Percentiles rank a stretch among this genome's conserved stretches.
phyloP scores from a whole-genome alignment of 2,113 vertebrate species.

The Sciurus niger region DNA sequence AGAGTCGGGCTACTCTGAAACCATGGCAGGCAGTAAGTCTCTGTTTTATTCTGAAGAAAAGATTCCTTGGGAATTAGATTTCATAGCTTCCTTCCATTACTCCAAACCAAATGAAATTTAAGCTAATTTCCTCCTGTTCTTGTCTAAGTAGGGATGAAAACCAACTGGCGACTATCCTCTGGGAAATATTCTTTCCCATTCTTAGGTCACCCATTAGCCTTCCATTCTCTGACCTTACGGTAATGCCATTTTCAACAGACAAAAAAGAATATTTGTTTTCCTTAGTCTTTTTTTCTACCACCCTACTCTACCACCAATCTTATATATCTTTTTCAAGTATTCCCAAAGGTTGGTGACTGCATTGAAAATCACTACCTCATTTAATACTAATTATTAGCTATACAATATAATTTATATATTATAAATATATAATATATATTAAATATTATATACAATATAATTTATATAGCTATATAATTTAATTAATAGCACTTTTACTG shows the following conservation, averaged over 20 bases:
- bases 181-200: slow-evolving; percentile 76
- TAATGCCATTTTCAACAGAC: slow-evolving; percentile 57
- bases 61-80: slow-evolving; percentile 81
- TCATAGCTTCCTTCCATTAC: slow-evolving; percentile 78
- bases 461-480: too few species aligned
- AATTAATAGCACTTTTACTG: slow-evolving; percentile 13
- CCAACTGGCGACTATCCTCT: slow-evolving; percentile 76
- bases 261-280: slow-evolving; percentile 44
- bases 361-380: background rate
- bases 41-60: slow-evolving; percentile 70
- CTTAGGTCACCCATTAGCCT: slow-evolving; percentile 41
- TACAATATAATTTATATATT: too few species aligned
- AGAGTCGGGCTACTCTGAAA: slow-evolving; percentile 7
- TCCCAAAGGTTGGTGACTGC: background rate
- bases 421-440: too few species aligned
- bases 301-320: background rate
- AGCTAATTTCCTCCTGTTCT: slow-evolving; percentile 73
- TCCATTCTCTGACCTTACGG: slow-evolving; percentile 49
- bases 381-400: slow-evolving; percentile 16
- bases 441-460: too few species aligned
- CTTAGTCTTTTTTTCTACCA: slow-evolving; percentile 20
- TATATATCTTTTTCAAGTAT: background rate
- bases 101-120: slow-evolving; percentile 78
- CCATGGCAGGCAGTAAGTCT: slow-evolving; percentile 38
- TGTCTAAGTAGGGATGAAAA: slow-evolving; percentile 75